Evolutionary conservation across 2,888 invertebrate genomes (phyloP), one percentile per base, ranked within the genome.

Genomic region (Cheilosia vulpina): DNA sequence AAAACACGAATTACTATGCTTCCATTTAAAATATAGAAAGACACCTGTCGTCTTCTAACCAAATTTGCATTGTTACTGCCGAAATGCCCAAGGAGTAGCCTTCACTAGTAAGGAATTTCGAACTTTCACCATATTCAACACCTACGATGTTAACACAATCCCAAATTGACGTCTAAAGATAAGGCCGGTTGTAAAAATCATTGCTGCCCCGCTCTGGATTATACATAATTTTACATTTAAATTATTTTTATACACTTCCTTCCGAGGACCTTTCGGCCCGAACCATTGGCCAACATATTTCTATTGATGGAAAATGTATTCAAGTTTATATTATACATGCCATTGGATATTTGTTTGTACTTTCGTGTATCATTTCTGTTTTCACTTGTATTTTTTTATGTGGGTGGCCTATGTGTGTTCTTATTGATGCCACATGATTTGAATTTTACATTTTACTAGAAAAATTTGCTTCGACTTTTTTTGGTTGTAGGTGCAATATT

Each of bases 161-260:
- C 43, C 19, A 76, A 76, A 76, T 68, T 43, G 66, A 68, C 34
- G 76, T 68, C 50, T 19, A 38, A 21, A 53, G 76, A 53, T 60
- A 53, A 68, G 53, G 58, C 43, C 45, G 58, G 52, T 17, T 68
- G 24, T 52, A 24, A 52, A 66, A 68, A 43, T n/a, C 53, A 60
- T 45, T 34, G 60, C 45, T 58, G 38, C 60, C 7, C 43, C 31
- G 66, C 60, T 66, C 60, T 66, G 52, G 45, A 58, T 43, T 60
- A 45, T 58, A 68, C 58, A 76, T 76, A 60, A 68, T 53, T 68
- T 76, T 53, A 60, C 66, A 76, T 76, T 76, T 62, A 76, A 76
- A 76, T 68, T 66, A 60, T 58, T 76, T 76, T 65, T 50, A 65
- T 75, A 57, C 50, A 50, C 57, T 75, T 45, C 43, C 43, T 50